phyloP scores from a whole-genome alignment of 1,140 invertebrate genomes.

The Lordiphosa collinella region DNA sequence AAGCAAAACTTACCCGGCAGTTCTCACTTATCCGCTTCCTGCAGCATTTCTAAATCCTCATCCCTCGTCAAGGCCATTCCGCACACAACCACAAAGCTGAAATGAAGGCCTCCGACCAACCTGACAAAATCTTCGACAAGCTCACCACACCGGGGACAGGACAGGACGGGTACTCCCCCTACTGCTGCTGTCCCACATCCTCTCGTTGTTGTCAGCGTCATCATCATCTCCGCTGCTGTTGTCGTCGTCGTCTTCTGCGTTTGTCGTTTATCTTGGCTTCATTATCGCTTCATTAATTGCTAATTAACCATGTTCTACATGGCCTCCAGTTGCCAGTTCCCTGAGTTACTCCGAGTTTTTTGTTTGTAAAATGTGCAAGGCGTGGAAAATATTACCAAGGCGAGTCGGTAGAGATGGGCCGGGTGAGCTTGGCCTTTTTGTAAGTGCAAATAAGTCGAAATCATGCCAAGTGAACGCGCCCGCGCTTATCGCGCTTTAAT shows the following conservation, averaged over 20 bases:
- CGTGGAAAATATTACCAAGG: slow-evolving; percentile 64
- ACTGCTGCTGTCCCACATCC: slow-evolving; percentile 8
- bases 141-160: slow-evolving; percentile 2
- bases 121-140: slow-evolving; percentile 41
- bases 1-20: slow-evolving; percentile 23
- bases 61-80: slow-evolving; percentile 42
- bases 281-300: slow-evolving; percentile 78
- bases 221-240: slow-evolving; percentile 15
- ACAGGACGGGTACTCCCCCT: neutral
- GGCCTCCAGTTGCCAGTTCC: slow-evolving; percentile 28
- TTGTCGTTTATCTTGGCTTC: slow-evolving; percentile 72
- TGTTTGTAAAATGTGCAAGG: slow-evolving; percentile 68
- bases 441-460: slow-evolving; percentile 77
- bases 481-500: slow-evolving; percentile 69
- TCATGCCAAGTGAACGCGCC: slow-evolving; percentile 72
- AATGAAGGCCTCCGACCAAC: slow-evolving; percentile 9
- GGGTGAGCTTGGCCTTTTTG: slow-evolving; percentile 57
- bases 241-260: slow-evolving; percentile 17
- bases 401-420: neutral
- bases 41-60: slow-evolving; percentile 16
- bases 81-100: slow-evolving; percentile 2
- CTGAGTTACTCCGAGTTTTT: slow-evolving; percentile 3
- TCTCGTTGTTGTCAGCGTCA: slow-evolving; percentile 27
- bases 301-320: slow-evolving; percentile 78
- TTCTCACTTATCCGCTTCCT: slow-evolving; percentile 34